phyloP scores from a whole-genome alignment of 1,140 invertebrate species.

The Neocloeon triangulifer region DNA sequence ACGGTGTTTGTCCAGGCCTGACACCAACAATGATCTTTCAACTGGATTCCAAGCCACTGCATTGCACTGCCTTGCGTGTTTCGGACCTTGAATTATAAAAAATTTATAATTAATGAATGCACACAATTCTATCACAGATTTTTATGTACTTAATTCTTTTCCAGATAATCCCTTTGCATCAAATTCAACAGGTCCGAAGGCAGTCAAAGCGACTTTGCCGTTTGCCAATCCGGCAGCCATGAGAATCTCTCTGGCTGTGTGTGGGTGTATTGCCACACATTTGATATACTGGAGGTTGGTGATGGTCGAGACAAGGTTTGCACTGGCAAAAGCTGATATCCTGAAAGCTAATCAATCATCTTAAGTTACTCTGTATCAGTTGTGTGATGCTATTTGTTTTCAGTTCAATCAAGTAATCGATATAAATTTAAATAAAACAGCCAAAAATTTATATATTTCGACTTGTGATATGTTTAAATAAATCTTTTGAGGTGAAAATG shows the following conservation, averaged over 20 bases:
- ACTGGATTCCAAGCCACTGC: slow-evolving; percentile 71
- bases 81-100: slow-evolving; percentile 31
- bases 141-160: slow-evolving; percentile 46
- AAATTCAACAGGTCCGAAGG: slow-evolving; percentile 44
- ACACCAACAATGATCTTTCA: slow-evolving; percentile 61
- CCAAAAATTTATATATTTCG: not conserved
- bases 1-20: slow-evolving; percentile 65
- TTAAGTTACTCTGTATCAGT: too few relatives aligned
- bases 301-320: slow-evolving; percentile 39
- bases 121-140: not conserved
- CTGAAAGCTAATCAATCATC: slow-evolving; percentile 36
- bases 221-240: slow-evolving; percentile 66
- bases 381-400: too few relatives aligned
- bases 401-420: not conserved
- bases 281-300: slow-evolving; percentile 41
- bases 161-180: slow-evolving; percentile 41
- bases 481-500: too few relatives aligned
- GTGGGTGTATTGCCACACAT: slow-evolving; percentile 56
- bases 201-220: slow-evolving; percentile 60
- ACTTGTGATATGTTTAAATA: too few relatives aligned
- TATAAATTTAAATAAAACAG: not conserved
- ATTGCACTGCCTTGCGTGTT: slow-evolving; percentile 62
- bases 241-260: slow-evolving; percentile 43
- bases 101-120: not conserved
- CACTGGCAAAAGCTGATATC: slow-evolving; percentile 37